A percentile compares a stretch with the other conserved stretches of the same genome.
Evolutionary conservation across 2,113 vertebrate species (phyloP).

Genomic region (Laterallus jamaicensis): DNA sequence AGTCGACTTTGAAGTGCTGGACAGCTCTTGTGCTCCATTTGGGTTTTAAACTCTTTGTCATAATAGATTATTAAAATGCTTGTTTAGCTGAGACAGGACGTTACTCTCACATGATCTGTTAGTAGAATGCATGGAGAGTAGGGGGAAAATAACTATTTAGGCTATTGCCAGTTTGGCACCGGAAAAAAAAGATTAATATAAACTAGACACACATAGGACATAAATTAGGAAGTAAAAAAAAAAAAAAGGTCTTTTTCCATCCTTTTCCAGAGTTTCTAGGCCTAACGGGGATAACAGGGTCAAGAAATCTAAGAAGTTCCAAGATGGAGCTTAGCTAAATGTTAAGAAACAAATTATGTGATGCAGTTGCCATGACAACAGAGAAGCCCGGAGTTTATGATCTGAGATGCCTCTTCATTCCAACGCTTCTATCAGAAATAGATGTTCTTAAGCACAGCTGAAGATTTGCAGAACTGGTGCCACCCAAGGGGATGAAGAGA

Average conservation of each 20-base stretch:
- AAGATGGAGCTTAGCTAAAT: conserved; percentile 29
- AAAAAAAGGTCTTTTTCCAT: not conserved
- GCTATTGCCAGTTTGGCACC: not conserved
- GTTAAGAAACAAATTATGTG: conserved; percentile 37
- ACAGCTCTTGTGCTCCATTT: not conserved
- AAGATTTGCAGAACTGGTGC: not conserved
- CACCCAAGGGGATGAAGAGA: not conserved
- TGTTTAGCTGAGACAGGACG: not conserved
- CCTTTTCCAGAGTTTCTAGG: not conserved
- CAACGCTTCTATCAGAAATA: conserved; percentile 20
- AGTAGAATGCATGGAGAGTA: not conserved
- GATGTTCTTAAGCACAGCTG: not conserved
- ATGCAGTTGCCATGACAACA: conserved; percentile 43
- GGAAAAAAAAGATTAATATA: not conserved
- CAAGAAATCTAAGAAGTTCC: not conserved
- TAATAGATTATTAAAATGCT: not conserved
- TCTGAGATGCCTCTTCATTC: conserved; percentile 20
- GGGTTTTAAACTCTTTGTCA: not conserved
- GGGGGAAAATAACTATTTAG: not conserved
- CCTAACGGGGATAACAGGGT: not conserved
- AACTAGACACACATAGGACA: not conserved
- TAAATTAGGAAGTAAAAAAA: not conserved
- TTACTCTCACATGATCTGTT: not conserved
- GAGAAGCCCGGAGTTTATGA: conserved; percentile 18
- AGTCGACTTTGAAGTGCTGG: not conserved